These are phyloP conservation scores for Heliconius congener DNA, from an alignment of 1,140 invertebrate genomes.

Conservation along the genomic window DNA sequence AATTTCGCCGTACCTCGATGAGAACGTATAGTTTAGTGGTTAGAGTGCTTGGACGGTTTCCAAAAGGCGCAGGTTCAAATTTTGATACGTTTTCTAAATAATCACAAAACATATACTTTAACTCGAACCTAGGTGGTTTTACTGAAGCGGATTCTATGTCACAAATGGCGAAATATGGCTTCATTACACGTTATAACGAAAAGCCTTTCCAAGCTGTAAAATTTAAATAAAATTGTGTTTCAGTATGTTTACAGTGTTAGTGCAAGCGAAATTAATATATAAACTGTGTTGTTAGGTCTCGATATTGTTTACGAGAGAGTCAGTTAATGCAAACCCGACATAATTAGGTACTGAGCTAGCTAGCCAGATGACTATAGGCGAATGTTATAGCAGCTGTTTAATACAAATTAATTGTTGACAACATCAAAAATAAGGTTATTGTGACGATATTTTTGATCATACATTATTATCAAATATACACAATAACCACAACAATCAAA, in stretches of 20 bases:
- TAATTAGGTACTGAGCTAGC: conserved; percentile 48
- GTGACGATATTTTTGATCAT: conserved; percentile 9
- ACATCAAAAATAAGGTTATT: conserved; percentile 32
- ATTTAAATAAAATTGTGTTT: conserved; percentile 34
- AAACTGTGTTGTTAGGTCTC: conserved; percentile 44
- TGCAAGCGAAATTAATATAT: conserved; percentile 41
- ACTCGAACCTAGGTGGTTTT: neutral
- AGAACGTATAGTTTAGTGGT: too few relatives aligned
- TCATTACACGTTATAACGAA: conserved; percentile 16
- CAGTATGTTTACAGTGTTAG: conserved; percentile 32
- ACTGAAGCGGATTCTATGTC: conserved; percentile 9
- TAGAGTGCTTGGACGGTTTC: too few relatives aligned
- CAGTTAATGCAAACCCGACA: conserved; percentile 48
- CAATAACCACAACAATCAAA: neutral
- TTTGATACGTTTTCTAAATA: too few relatives aligned
- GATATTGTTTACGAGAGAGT: conserved; percentile 55
- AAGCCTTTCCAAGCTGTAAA: conserved; percentile 25
- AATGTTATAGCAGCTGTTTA: conserved; percentile 39
- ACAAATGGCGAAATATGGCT: conserved; percentile 21
- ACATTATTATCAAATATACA: neutral
- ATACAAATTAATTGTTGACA: conserved; percentile 35
- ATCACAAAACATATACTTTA: neutral
- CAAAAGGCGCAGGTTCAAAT: too few relatives aligned
- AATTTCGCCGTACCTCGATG: too few relatives aligned
- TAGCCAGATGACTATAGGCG: conserved; percentile 37